Base-by-base conservation (phyloP, 2,113 vertebrate species). In the Dipodomys spectabilis region DNA sequence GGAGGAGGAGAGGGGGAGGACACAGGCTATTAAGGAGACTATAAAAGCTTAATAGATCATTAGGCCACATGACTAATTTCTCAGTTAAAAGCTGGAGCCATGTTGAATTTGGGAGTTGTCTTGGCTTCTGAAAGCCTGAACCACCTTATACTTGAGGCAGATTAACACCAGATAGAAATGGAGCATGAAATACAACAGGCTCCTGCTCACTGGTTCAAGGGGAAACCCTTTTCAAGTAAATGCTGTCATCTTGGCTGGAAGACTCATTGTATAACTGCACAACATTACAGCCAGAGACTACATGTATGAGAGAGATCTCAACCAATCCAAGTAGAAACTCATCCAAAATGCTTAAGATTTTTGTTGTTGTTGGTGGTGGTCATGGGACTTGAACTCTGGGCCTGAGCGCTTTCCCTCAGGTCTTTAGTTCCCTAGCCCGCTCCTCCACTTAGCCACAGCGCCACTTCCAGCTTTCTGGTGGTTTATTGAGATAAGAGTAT, bases 51-150 rank as follows among this genome's bases (percentile, higher is more conserved):
- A 80, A 75, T 30, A 81, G 85, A 64, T 35, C 57, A 35, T 68
- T 30, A 74, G 88, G 25, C 25, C 64, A 81, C 18, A 27, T 49
- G 22, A 60, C 83, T 60, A 65, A 93, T 35, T 69, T 91, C 57
- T 86, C 80, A 32, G 75, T 62, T 64, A 82, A 78, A 91, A 83
- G 67, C 83, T 60, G 64, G 67, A 79, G 35, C 12, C 73, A 65
- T 39, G 11, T 88, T 90, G 81, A 92, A 88, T n/a, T 88, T 82
- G 69, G 30, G 35, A 72, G 79, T 57, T 57, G 12, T 57, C 53
- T 16, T 57, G 53, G 53, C 13, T 23, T 90, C 78, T 78, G n/a
- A 68, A 49, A 73, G 57, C 53, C 49, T 49, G 39, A 82, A 39
- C 64, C 79, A 39, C 64, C 67, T 19, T n/a, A 4, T 90, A 25